Evolutionary conservation across 2,113 vertebrate species (phyloP).

Genomic region (Sterna hirundo): DNA sequence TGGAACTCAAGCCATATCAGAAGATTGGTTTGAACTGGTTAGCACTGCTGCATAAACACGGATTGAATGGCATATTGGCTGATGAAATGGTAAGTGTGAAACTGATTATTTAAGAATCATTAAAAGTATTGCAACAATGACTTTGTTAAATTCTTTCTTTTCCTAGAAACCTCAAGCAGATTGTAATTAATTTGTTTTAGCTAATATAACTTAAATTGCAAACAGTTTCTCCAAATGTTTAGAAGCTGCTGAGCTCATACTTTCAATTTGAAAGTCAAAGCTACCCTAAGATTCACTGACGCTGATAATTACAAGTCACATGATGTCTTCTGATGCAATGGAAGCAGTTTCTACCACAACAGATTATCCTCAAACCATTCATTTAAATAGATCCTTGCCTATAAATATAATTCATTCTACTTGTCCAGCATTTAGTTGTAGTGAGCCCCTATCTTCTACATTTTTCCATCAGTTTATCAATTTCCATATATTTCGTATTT

Average conservation of each 20-base stretch:
- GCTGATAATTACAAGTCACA: background rate
- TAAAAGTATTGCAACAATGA: background rate
- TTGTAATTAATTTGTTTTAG: background rate
- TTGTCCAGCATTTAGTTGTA: background rate
- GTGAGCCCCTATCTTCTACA: background rate
- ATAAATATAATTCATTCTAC: background rate
- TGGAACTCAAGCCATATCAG: constrained; percentile 92
- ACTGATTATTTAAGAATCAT: rapidly evolving
- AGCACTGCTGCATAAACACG: constrained; percentile 88
- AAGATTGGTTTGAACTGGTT: constrained; percentile 96
- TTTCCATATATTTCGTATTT: rapidly evolving
- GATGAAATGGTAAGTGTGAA: constrained; percentile 94
- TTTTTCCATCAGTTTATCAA: background rate
- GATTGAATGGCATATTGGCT: constrained; percentile 93
- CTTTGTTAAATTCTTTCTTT: background rate
- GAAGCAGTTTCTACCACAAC: background rate
- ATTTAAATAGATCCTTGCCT: background rate
- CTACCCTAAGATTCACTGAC: background rate
- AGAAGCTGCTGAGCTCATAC: background rate
- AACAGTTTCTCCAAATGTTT: background rate
- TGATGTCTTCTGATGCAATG: background rate
- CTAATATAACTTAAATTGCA: background rate
- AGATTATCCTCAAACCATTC: background rate
- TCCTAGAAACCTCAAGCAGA: background rate
- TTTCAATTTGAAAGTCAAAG: background rate